Evolutionary conservation across 2,888 invertebrate genomes (phyloP), one percentile per base, ranked within the genome.

Genomic region (Cloeon dipterum): DNA sequence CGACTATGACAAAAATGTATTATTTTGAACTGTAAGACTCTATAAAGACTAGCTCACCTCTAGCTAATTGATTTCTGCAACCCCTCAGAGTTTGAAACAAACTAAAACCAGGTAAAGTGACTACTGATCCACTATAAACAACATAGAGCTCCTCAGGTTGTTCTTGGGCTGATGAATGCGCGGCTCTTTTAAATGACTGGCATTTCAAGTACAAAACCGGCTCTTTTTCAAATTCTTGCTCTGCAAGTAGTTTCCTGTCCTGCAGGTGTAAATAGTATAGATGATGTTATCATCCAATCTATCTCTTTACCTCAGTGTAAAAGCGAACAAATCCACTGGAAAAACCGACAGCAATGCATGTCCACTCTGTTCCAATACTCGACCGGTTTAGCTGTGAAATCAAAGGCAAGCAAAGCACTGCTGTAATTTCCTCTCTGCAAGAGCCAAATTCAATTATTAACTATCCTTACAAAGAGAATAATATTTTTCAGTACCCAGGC

Each of bases 341-440:
- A 49, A 82, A 78, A 11, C 93, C 94, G 39, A 88, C 67, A 41
- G 77, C 70, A 41, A 93, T 67, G 52, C 88, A 89, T 11, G 86
- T 89, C 93, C 93, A 94, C 53, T 94, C 93, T 19, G 83, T 73
- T 5, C 71, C 73, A 50, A 74, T 62, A 32, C 64, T 61, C 11
- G 61, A 57, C 42, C 63, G 62, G 32, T 57, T 61, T 36, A 61
- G 62, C 41, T 60, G 52, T n/a, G 62, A 58, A 37, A 60, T 54
- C 11, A 67, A 46, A 4, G 67, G 66, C 39, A 66, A 49, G 46
- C 65, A 65, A 36, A 62, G 44, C 20, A 65, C 45, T 35, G 58
- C 52, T 7, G 63, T 64, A 32, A 66, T 57, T 44, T 54, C 52
- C 49, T 65, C 65, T 35, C 63, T 64, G 42, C 34, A 48, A 52